Conservation (phyloP, 2,797 vertebrate species). For the Alectoris magna region DNA sequence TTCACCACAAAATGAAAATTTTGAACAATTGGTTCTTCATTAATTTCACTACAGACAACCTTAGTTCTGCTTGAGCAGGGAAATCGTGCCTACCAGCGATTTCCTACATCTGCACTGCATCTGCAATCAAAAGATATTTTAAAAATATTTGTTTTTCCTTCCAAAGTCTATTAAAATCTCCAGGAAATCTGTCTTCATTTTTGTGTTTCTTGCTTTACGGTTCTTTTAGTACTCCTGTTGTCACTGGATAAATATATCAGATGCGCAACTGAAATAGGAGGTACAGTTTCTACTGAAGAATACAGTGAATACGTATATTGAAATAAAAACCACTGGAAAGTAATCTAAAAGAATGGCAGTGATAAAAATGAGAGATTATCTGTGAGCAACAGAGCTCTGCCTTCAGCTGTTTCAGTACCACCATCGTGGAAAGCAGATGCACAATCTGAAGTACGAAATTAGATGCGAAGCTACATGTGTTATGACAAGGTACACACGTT, state of each 20-base stretch:
- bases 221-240: neutral
- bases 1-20: neutral
- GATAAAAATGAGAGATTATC: neutral
- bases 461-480: neutral
- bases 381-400: neutral
- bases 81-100: neutral
- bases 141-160: neutral
- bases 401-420: neutral
- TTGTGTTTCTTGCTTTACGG: neutral
- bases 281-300: neutral
- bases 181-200: neutral
- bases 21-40: neutral
- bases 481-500: neutral
- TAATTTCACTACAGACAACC: neutral
- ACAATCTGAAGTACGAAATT: neutral
- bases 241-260: accelerated
- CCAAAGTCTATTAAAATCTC: neutral
- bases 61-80: neutral
- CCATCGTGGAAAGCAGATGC: neutral
- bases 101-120: neutral
- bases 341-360: neutral
- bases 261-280: neutral
- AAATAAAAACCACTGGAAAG: neutral
- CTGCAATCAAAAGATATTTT: neutral
- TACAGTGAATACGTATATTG: accelerated